A percentile compares a stretch with the other conserved stretches of the same genome.
These are phyloP conservation scores for Eurois occulta DNA, from an alignment of 2,888 invertebrate genomes.

Conservation along the genomic window DNA sequence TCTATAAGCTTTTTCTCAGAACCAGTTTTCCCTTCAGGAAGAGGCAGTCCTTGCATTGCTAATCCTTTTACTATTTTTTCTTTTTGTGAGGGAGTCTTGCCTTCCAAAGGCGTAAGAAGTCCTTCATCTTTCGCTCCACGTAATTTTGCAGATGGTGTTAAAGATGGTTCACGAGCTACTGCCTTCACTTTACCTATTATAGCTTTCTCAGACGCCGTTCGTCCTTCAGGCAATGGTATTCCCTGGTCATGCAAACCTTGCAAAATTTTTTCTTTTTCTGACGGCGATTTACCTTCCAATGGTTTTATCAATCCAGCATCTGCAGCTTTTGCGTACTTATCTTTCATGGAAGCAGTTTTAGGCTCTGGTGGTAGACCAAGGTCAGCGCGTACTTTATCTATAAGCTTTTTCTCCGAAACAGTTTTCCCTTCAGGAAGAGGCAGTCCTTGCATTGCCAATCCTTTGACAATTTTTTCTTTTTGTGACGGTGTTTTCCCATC, in stretches of 20 bases:
- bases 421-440: conserved; percentile 11
- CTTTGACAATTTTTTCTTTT: conserved; percentile 10
- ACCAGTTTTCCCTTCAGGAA: conserved; percentile 45
- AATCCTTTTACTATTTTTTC: conserved; percentile 46
- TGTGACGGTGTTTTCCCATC: conserved; percentile 1
- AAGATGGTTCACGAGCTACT: conserved; percentile 14
- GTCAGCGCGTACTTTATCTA: conserved; percentile 5
- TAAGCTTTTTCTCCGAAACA: conserved; percentile 3
- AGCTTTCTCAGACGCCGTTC: conserved; percentile 19
- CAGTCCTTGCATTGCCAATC: conserved; percentile 4
- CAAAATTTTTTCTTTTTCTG: conserved; percentile 6
- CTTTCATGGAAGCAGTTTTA: background rate
- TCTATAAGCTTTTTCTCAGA: conserved; percentile 37
- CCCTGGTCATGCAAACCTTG: background rate
- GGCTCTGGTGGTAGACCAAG: conserved; percentile 13
- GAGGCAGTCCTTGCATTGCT: conserved; percentile 38
- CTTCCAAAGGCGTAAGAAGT: conserved; percentile 7
- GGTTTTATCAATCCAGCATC: conserved; percentile 5
- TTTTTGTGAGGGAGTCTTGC: conserved; percentile 42
- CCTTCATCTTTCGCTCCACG: conserved; percentile 1
- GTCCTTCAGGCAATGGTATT: conserved; percentile 23
- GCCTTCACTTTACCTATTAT: conserved; percentile 34
- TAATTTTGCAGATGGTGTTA: background rate
- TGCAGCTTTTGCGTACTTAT: background rate
- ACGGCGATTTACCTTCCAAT: conserved; percentile 1